A percentile compares a stretch with the other conserved stretches of the same genome.
These are phyloP conservation scores for Drosophila guanche DNA, from an alignment of 1,140 invertebrate species.

Conservation along the genomic window DNA sequence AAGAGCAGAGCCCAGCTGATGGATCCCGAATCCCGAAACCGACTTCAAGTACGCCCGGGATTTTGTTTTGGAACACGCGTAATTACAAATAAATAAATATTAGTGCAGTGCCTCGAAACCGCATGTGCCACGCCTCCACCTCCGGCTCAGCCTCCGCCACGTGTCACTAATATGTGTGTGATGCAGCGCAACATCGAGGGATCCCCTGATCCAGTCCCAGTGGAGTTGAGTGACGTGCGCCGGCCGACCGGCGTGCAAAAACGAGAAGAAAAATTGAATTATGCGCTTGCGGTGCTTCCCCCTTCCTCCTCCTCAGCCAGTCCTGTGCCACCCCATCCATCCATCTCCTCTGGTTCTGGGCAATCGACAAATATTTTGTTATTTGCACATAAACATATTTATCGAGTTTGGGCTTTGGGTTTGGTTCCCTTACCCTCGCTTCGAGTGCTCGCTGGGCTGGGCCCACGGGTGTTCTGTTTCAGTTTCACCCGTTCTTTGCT, in stretches of 20 bases:
- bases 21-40: conserved; percentile 5
- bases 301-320: background rate
- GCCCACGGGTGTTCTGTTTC: conserved; percentile 80
- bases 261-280: conserved; percentile 83
- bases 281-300: conserved; percentile 79
- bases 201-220: conserved; percentile 52
- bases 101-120: conserved; percentile 43
- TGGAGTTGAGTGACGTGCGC: conserved; percentile 69
- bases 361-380: conserved; percentile 82
- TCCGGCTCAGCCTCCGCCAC: conserved; percentile 48
- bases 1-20: conserved; percentile 51
- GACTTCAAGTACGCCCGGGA: conserved; percentile 68
- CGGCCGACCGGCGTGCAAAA: conserved; percentile 75
- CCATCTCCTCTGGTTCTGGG: conserved; percentile 41
- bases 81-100: conserved; percentile 83
- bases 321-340: conserved; percentile 18
- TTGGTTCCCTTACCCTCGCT: conserved; percentile 20
- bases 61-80: conserved; percentile 74
- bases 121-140: conserved; percentile 38
- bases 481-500: conserved; percentile 74
- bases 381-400: conserved; percentile 82
- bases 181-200: conserved; percentile 24
- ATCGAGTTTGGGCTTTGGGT: conserved; percentile 70
- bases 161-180: conserved; percentile 74
- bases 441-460: conserved; percentile 26